Evolutionary conservation across 2,888 invertebrate species (phyloP), one percentile per base, ranked within the genome.

Genomic region (Microctonus brassicae): DNA sequence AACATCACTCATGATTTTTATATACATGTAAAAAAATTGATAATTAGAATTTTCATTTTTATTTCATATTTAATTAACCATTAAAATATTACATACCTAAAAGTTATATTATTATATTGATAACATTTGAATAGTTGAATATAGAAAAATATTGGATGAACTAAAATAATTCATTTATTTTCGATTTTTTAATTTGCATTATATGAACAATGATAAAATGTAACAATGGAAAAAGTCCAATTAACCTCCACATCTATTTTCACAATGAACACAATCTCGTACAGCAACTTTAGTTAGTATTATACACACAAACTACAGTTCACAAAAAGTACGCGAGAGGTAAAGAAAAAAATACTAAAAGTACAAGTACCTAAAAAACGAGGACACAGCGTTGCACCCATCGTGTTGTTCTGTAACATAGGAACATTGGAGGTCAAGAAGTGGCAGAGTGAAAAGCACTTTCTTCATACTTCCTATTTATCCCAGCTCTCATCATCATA

Each of bases 351-450:
- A 52, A 34, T 17, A 47, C 10, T 20, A 39, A 58, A 34, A 55
- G n/a, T 57, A 66, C 52, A 42, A 29, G 62, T 36, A 42, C 20
- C 33, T 39, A 57, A 33, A 33, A 33, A 64, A n/a, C n/a, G 47
- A 47, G 47, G 52, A 39, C n/a, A 53, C 20, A 34, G 39, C 42
- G 34, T 24, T 61, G 20, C 11, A 47, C 42, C 47, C 55, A 55
- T 62, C 55, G 20, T 55, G 53, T 9, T 47, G 47, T 42, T 55
- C 60, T 62, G 70, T 62, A 52, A 36, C 42, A 24, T 5, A 39
- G 42, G 77, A 75, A 73, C 75, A 76, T 80, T 79, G 81, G 71
- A 72, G 80, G 77, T 80, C 76, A 77, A 75, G 70, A 73, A 69
- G 72, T 69, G 68, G 58, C 70, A 58, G 65, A 68, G 64, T 73